Evolutionary conservation across 2,113 vertebrate species (phyloP).

Genomic region (Aix galericulata): DNA sequence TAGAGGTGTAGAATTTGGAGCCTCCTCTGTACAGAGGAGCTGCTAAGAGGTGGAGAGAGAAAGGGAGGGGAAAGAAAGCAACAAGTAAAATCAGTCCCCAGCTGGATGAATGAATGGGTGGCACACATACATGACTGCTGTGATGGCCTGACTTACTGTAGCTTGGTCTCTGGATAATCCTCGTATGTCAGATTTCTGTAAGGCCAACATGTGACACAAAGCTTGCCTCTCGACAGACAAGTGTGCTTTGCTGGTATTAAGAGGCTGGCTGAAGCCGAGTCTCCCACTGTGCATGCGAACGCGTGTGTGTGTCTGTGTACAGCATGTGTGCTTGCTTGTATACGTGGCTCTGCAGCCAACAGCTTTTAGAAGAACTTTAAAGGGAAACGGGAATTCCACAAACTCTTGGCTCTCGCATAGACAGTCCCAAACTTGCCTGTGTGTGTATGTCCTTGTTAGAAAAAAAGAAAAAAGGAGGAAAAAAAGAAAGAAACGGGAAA

Average conservation of each 20-base stretch:
- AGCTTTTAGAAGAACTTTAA: constrained; percentile 13
- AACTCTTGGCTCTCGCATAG: constrained; percentile 3
- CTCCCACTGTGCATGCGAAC: neutral
- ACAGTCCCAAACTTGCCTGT: constrained; percentile 28
- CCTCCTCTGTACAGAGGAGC: neutral
- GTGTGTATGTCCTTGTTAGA: neutral
- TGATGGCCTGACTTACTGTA: constrained; percentile 29
- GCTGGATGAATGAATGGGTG: constrained; percentile 40
- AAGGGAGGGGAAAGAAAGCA: neutral
- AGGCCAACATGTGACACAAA: constrained; percentile 80
- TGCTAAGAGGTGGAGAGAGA: neutral
- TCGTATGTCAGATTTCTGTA: constrained; percentile 76
- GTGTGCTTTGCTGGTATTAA: constrained; percentile 74
- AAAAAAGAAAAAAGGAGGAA: neutral
- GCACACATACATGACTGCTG: constrained; percentile 31
- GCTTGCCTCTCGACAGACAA: constrained; percentile 71
- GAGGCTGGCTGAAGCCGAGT: constrained; percentile 60
- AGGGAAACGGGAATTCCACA: constrained; percentile 34
- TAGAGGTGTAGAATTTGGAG: neutral
- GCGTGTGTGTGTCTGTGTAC: neutral
- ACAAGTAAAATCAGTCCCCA: neutral
- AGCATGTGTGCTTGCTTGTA: neutral
- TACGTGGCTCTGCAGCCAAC: neutral
- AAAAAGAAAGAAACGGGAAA: neutral
- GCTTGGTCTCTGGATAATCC: constrained; percentile 73